phyloP scores from a whole-genome alignment of 2,113 vertebrate species.

The Chrysochloris asiatica region DNA sequence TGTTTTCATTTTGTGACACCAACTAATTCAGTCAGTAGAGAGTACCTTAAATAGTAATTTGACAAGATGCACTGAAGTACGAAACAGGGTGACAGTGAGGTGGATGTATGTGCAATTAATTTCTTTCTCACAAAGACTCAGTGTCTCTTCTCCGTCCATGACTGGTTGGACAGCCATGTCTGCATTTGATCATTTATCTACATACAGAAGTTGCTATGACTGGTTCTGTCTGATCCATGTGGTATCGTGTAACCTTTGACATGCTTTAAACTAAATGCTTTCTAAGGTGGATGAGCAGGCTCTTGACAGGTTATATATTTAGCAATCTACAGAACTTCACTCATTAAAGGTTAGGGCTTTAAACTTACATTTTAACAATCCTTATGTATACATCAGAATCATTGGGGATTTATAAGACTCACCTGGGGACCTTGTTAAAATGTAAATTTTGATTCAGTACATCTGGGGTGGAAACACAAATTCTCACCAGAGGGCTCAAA shows the following conservation, averaged over 20 bases:
- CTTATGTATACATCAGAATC: too few species aligned
- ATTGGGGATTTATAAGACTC: too few species aligned
- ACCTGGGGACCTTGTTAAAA: neutral
- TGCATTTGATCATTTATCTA: neutral
- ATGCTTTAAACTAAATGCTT: constrained; percentile 14
- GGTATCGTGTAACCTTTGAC: neutral
- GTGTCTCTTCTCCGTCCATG: neutral
- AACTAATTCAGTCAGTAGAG: constrained; percentile 48
- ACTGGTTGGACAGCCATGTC: neutral
- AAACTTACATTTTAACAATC: neutral
- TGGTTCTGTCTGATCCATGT: neutral
- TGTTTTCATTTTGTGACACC: constrained; percentile 62
- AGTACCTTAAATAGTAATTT: constrained; percentile 61
- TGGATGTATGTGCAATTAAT: constrained; percentile 12
- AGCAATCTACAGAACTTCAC: constrained; percentile 13
- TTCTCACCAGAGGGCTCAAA: neutral
- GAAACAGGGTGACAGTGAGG: neutral
- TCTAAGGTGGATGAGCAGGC: neutral
- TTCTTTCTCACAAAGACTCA: constrained; percentile 22
- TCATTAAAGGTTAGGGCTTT: neutral
- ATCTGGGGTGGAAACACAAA: neutral
- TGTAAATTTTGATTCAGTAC: neutral
- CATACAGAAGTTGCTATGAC: neutral
- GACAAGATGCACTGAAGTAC: constrained; percentile 44
- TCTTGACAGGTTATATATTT: constrained; percentile 19